Conservation (phyloP, 2,888 invertebrate genomes). For the Campaea margaritaria region DNA sequence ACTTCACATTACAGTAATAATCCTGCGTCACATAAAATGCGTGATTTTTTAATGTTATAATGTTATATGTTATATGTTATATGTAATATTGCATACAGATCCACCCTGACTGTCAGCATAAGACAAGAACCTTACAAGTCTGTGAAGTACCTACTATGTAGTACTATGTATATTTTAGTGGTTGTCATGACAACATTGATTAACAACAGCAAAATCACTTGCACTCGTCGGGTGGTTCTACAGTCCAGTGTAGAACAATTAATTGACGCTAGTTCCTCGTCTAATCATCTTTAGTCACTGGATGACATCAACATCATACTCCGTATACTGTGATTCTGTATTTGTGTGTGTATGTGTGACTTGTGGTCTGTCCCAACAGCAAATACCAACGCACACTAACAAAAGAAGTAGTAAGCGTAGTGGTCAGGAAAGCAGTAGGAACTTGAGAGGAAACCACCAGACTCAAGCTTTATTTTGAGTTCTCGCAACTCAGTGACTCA, state of each 20-base stretch:
- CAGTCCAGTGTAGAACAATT: conserved; percentile 22
- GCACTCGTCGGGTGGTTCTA: conserved; percentile 11
- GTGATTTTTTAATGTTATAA: no score
- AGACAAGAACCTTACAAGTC: neutral
- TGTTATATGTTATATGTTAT: no score
- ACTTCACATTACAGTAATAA: no score
- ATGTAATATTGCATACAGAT: no score
- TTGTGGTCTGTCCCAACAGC: conserved; percentile 36
- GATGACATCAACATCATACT: conserved; percentile 48
- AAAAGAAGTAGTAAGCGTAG: conserved; percentile 33
- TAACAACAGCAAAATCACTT: conserved; percentile 26
- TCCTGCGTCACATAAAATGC: no score
- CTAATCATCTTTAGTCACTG: conserved; percentile 37
- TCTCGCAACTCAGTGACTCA: conserved; percentile 63
- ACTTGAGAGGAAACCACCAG: conserved; percentile 39
- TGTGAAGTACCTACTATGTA: conserved; percentile 2
- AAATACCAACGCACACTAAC: conserved; percentile 54
- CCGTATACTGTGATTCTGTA: conserved; percentile 30
- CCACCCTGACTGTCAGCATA: neutral
- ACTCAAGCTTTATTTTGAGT: conserved; percentile 46
- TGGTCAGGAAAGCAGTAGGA: conserved; percentile 34
- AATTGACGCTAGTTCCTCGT: conserved; percentile 29
- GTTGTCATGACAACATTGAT: conserved; percentile 51
- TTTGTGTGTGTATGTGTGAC: conserved; percentile 37
- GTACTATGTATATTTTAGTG: conserved; percentile 18